Conservation (phyloP, 2,888 invertebrate species). For the Drosophila dives region DNA sequence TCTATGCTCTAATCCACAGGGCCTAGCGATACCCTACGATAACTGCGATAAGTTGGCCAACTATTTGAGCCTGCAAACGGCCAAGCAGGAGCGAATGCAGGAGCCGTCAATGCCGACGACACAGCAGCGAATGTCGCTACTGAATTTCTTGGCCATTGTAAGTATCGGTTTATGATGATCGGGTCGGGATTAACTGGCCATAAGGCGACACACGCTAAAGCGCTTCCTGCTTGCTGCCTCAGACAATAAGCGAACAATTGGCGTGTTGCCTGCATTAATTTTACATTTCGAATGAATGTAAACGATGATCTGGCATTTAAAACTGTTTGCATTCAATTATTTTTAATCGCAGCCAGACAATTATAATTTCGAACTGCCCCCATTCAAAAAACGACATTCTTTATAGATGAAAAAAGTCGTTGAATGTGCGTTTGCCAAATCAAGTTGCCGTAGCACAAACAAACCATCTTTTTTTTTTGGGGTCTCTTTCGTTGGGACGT, state of each 20-base stretch:
- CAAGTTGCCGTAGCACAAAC: neutral
- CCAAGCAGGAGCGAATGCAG: constrained; percentile 47
- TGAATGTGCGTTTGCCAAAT: neutral
- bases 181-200: neutral
- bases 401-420: neutral
- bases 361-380: constrained; percentile 34
- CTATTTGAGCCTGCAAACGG: constrained; percentile 71
- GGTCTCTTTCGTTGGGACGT: constrained; percentile 18
- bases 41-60: constrained; percentile 82
- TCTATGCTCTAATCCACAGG: constrained; percentile 74
- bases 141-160: constrained; percentile 93
- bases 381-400: constrained; percentile 2
- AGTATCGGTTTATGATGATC: constrained; percentile 85
- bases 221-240: constrained; percentile 66
- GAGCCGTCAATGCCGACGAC: constrained; percentile 49
- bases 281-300: constrained; percentile 46
- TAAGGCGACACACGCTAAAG: constrained; percentile 10
- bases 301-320: constrained; percentile 47
- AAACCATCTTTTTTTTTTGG: constrained; percentile 5
- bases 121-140: constrained; percentile 84
- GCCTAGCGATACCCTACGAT: constrained; percentile 56
- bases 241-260: constrained; percentile 65
- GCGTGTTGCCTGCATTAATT: constrained; percentile 66
- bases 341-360: constrained; percentile 57
- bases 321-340: constrained; percentile 56